Percentiles rank a stretch among this genome's conserved stretches.
Evolutionary conservation across 1,140 invertebrate genomes (phyloP).

Genomic region (Drosophila littoralis): DNA sequence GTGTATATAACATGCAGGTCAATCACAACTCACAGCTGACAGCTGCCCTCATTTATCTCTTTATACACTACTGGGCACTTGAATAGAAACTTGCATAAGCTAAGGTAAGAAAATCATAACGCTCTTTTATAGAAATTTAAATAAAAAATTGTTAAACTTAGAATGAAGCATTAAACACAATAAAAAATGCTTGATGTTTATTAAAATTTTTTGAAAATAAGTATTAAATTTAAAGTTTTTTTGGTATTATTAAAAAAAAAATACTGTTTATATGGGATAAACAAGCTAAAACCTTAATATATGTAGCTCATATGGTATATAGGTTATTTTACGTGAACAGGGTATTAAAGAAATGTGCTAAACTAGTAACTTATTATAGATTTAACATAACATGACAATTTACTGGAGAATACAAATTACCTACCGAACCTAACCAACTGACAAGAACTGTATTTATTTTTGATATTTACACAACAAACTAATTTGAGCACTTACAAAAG

Average conservation of each 20-base stretch:
- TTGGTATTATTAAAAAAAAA: too few species aligned
- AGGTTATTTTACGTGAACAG: not conserved
- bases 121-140: not conserved
- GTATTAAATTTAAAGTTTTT: too few species aligned
- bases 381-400: not conserved
- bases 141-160: not conserved
- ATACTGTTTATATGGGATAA: too few species aligned
- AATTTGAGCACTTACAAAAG: slow-evolving; percentile 36
- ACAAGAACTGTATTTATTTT: not conserved
- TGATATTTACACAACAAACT: slow-evolving; percentile 58
- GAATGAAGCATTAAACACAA: not conserved
- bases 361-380: not conserved
- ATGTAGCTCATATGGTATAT: too few species aligned
- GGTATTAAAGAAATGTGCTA: not conserved
- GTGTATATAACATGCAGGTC: slow-evolving; percentile 27
- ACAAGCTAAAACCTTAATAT: too few species aligned
- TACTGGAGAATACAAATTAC: not conserved
- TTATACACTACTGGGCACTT: not conserved
- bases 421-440: not conserved
- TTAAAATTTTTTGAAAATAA: too few species aligned
- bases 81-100: not conserved
- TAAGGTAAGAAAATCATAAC: too few species aligned
- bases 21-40: slow-evolving; percentile 30
- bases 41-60: slow-evolving; percentile 22
- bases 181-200: not conserved